These are phyloP conservation scores for Corella eumyota DNA, from an alignment of 23 tunicate genomes.

Conservation along the genomic window DNA sequence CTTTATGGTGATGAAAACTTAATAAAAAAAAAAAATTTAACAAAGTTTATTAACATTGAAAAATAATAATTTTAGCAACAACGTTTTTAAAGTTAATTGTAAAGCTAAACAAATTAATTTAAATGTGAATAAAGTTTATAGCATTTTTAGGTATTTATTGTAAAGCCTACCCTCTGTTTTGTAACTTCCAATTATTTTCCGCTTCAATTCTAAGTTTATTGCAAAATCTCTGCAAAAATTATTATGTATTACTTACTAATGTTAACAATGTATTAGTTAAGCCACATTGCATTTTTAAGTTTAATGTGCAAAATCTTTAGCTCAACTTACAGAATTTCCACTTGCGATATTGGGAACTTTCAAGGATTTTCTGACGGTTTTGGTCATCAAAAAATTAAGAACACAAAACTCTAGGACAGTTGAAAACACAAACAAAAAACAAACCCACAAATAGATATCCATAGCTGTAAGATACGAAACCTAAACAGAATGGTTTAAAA, in stretches of 20 bases:
- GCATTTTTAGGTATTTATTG: no score
- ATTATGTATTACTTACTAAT: no score
- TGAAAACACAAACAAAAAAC: conserved; percentile 82
- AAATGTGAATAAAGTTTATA: no score
- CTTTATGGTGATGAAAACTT: no score
- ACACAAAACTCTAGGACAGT: conserved; percentile 83
- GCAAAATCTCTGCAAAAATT: no score
- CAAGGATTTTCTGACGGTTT: not conserved
- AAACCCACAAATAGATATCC: conserved; percentile 83
- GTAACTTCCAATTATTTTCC: not conserved
- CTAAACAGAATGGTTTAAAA: conserved; percentile 1
- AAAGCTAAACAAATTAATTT: no score
- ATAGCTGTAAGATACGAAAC: conserved; percentile 88
- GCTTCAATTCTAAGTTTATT: not conserved
- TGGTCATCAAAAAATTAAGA: conserved; percentile 50
- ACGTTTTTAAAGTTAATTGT: no score
- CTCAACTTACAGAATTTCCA: not conserved
- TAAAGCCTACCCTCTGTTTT: not conserved
- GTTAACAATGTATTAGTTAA: no score
- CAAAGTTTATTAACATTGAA: no score
- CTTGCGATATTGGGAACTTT: not conserved
- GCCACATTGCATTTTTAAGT: not conserved
- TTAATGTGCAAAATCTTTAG: not conserved
- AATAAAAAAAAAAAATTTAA: no score
- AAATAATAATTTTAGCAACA: no score